phyloP scores from a whole-genome alignment of 2,797 vertebrate species.

The Coreius guichenoti region DNA sequence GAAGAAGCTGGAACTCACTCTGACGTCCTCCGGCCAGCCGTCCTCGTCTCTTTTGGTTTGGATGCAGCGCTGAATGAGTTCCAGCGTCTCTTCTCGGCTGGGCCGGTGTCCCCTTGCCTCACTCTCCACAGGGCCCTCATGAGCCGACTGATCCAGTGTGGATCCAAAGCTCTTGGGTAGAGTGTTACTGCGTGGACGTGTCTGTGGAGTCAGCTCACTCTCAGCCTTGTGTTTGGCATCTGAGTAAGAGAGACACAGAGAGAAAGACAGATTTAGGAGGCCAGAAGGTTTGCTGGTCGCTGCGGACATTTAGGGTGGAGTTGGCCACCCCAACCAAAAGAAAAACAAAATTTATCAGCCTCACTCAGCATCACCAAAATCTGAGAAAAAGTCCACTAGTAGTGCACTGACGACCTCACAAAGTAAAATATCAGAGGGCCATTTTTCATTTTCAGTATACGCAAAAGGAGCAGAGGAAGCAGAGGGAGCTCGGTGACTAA shows the following conservation, averaged over 20 bases:
- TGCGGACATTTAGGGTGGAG: background rate
- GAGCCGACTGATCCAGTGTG: conserved; percentile 86
- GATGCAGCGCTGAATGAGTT: conserved; percentile 88
- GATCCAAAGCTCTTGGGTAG: conserved; percentile 98
- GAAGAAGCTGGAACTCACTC: conserved; percentile 74
- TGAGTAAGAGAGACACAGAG: conserved; percentile 63
- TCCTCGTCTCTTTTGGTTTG: conserved; percentile 90
- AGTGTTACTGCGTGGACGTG: conserved; percentile 95
- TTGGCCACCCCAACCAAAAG: conserved; percentile 14
- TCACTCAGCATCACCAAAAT: conserved; percentile 2
- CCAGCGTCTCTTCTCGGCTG: conserved; percentile 89
- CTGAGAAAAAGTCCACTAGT: background rate
- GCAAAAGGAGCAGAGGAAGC: conserved; percentile 13
- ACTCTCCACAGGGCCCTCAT: conserved; percentile 77
- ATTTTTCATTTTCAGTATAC: background rate
- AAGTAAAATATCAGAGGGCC: background rate
- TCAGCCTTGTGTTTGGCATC: conserved; percentile 94
- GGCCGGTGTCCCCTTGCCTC: conserved; percentile 79
- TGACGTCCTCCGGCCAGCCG: conserved; percentile 93
- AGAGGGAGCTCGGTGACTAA: background rate
- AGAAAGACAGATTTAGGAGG: conserved; percentile 17
- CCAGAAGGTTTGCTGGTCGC: background rate
- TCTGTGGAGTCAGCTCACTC: conserved; percentile 88
- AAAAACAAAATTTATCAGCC: conserved; percentile 1
- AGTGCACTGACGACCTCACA: background rate